A percentile compares a stretch with the other conserved stretches of the same genome.
Conservation (phyloP, 1,140 invertebrate genomes). For the Pinna nobilis region DNA sequence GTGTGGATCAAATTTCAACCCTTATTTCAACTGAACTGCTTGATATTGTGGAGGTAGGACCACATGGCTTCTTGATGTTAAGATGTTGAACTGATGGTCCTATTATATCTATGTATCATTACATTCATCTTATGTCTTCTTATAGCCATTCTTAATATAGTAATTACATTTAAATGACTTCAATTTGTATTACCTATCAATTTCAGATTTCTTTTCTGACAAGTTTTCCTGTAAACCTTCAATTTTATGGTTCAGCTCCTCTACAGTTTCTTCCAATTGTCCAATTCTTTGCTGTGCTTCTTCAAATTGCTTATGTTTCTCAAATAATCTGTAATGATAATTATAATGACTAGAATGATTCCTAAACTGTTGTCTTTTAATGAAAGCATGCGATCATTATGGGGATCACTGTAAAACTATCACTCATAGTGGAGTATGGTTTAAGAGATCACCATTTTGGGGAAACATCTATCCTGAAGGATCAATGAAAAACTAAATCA, state of each 20-base stretch:
- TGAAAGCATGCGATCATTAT: background rate
- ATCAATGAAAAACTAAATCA: too few species aligned
- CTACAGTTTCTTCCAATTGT: slow-evolving; percentile 54
- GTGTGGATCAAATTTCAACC: too few species aligned
- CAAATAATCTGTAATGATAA: slow-evolving; percentile 62
- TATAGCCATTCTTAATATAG: background rate
- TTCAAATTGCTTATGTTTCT: slow-evolving; percentile 68
- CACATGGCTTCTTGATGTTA: too few species aligned
- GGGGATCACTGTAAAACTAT: background rate
- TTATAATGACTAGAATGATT: background rate
- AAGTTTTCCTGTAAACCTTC: slow-evolving; percentile 51
- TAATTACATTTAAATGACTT: background rate
- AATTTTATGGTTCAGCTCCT: slow-evolving; percentile 52
- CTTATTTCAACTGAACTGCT: too few species aligned
- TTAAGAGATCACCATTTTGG: background rate
- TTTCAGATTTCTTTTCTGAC: slow-evolving; percentile 57
- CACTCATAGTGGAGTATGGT: background rate
- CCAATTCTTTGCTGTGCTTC: slow-evolving; percentile 53
- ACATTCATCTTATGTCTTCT: too few species aligned
- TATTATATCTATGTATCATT: too few species aligned
- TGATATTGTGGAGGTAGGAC: too few species aligned
- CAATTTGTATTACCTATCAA: slow-evolving; percentile 44
- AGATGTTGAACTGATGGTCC: too few species aligned
- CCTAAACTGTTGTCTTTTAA: background rate
- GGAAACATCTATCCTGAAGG: too few species aligned